Base-by-base conservation (phyloP, 2,888 invertebrate genomes). In the Acheta domesticus region DNA sequence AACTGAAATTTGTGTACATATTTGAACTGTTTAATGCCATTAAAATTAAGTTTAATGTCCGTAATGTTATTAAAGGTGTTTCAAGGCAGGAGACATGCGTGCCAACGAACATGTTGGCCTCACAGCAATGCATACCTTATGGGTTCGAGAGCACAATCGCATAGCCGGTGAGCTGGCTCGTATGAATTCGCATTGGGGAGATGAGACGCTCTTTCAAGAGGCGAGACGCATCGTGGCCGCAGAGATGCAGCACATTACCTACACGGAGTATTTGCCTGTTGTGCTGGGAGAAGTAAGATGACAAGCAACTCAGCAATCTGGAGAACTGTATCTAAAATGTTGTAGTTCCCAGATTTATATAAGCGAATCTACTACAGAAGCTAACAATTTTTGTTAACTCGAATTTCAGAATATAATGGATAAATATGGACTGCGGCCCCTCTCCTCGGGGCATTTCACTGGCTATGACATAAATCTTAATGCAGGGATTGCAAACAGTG, bases 401-500 rank as follows among this genome's bases (percentile, higher is more conserved):
- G n/a, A 11, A 14, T 80, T 81, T 11, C 82, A 87, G 85, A 85
- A 85, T 14, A 84, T 85, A 75, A 85, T 87, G 83, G 85, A 85
- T 79, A 83, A 84, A 78, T 86, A 86, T 80, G 85, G 85, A 48
- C 84, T 89, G 62, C 83, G 84, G 23, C 85, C 87, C 1, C 85
- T 85, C 79, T 83, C 85, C 11, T 86, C 86, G 12, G 89, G 88
- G 16, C 89, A 88, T 84, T 89, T 87, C 84, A 86, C 86, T 12
- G 88, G 87, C 49, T 90, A 90, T 83, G 88, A 90, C 83, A 88
- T 89, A 81, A 86, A 89, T 83, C 85, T 87, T 50, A 89, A 90
- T 83, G 86, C 89, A 11, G 88, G 89, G 11, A 85, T 90, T 11
- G 87, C 88, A 12, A 90, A 90, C 83, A 86, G 88, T 20, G 89